These are phyloP conservation scores for Mycalesis mineus DNA, from an alignment of 2,888 invertebrate species.

Conservation along the genomic window DNA sequence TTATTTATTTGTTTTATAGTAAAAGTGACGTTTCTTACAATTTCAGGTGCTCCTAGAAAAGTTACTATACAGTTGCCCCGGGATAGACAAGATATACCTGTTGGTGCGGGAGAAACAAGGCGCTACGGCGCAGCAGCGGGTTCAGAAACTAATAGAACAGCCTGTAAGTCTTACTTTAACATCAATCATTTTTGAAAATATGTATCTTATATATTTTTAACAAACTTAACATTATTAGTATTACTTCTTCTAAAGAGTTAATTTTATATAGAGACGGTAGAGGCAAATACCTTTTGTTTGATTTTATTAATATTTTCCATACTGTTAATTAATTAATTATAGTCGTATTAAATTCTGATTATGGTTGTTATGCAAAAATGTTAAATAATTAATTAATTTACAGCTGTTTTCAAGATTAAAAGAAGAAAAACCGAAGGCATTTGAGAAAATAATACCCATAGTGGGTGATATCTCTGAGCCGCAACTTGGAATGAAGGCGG, in stretches of 20 bases:
- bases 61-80: constrained; percentile 34
- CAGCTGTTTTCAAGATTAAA: constrained; percentile 84
- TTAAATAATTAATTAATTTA: constrained; percentile 31
- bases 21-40: neutral
- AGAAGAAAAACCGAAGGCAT: constrained; percentile 75
- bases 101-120: constrained; percentile 31
- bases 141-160: constrained; percentile 28
- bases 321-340: too few relatives aligned
- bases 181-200: too few relatives aligned
- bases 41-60: constrained; percentile 37
- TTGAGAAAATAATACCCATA: constrained; percentile 32
- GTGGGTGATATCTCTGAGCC: constrained; percentile 33
- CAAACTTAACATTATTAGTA: too few relatives aligned
- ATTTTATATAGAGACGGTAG: too few relatives aligned
- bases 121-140: constrained; percentile 23
- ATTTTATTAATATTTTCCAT: too few relatives aligned
- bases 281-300: too few relatives aligned
- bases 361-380: too few relatives aligned
- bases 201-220: too few relatives aligned
- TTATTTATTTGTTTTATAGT: neutral
- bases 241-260: too few relatives aligned
- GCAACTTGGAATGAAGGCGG: constrained; percentile 27
- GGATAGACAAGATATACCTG: constrained; percentile 31
- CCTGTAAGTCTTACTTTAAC: constrained; percentile 10
- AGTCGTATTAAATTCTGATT: too few relatives aligned